Percentiles rank a stretch among this genome's conserved stretches.
phyloP scores from a whole-genome alignment of 2,797 vertebrate genomes.

The Tokudaia tokunoshimensis region DNA sequence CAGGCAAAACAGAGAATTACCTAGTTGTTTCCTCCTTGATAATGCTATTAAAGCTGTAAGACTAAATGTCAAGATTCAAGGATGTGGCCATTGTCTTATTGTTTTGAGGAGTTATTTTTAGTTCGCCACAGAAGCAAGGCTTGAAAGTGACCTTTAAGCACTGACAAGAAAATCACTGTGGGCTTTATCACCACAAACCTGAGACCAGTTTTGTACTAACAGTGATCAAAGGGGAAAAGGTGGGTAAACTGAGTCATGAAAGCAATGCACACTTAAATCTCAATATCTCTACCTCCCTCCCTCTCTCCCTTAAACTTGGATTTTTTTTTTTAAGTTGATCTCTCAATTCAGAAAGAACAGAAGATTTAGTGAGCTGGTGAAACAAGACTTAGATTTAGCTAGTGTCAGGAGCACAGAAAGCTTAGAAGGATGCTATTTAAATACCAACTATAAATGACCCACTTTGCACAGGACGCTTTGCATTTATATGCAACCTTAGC shows the following conservation, averaged over 20 bases:
- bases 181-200: slow-evolving; percentile 75
- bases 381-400: background rate
- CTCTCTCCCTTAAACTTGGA: no score
- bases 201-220: slow-evolving; percentile 74
- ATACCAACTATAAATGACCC: slow-evolving; percentile 43
- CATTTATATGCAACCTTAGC: slow-evolving; percentile 63
- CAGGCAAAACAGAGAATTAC: slow-evolving; percentile 71
- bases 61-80: slow-evolving; percentile 86
- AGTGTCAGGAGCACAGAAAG: background rate
- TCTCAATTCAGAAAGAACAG: slow-evolving; percentile 38
- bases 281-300: no score
- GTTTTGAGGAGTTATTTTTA: slow-evolving; percentile 84
- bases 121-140: slow-evolving; percentile 75
- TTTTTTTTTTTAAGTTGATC: slow-evolving; percentile 68
- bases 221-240: slow-evolving; percentile 67
- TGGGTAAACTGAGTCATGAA: slow-evolving; percentile 69
- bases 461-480: slow-evolving; percentile 61
- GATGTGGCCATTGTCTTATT: slow-evolving; percentile 74
- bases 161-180: slow-evolving; percentile 78
- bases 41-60: slow-evolving; percentile 79
- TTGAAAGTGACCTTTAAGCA: slow-evolving; percentile 86
- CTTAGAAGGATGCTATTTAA: slow-evolving; percentile 56
- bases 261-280: slow-evolving; percentile 49
- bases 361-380: slow-evolving; percentile 50
- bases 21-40: slow-evolving; percentile 59